Percentiles rank a stretch among this genome's conserved stretches.
phyloP scores from a whole-genome alignment of 2,888 invertebrate species.

The Empis livida region DNA sequence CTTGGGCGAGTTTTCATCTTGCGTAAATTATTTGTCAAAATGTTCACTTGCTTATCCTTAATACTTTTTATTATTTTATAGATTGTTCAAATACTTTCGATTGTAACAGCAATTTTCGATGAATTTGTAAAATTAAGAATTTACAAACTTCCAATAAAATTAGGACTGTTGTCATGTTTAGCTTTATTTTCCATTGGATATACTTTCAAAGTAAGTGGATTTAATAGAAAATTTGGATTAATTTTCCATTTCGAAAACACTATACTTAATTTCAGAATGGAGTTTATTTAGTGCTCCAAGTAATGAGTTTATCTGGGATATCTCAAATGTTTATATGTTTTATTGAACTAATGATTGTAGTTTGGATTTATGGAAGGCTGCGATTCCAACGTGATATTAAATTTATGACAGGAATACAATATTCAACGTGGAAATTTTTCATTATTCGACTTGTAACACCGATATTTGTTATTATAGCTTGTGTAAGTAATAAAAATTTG shows the following conservation, averaged over 20 bases:
- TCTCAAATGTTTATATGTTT: constrained; percentile 65
- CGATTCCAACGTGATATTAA: constrained; percentile 12
- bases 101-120: constrained; percentile 25
- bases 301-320: not conserved
- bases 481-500: constrained; percentile 18
- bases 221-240: too few relatives aligned
- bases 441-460: constrained; percentile 57
- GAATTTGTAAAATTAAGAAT: constrained; percentile 23
- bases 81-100: constrained; percentile 21
- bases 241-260: too few relatives aligned
- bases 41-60: too few relatives aligned
- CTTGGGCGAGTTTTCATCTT: constrained; percentile 30
- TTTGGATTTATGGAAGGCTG: constrained; percentile 13
- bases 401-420: constrained; percentile 10
- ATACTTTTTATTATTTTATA: constrained; percentile 1
- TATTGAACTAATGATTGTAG: constrained; percentile 10
- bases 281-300: not conserved
- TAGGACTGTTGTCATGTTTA: constrained; percentile 15
- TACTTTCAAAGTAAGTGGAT: constrained; percentile 22
- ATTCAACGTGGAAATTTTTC: constrained; percentile 10
- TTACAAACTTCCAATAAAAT: constrained; percentile 17
- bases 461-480: constrained; percentile 39
- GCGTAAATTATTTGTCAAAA: not conserved
- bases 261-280: not conserved
- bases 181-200: constrained; percentile 14